These are phyloP conservation scores for Macroglossus sobrinus DNA, from an alignment of 2,113 vertebrate species.

Conservation along the genomic window DNA sequence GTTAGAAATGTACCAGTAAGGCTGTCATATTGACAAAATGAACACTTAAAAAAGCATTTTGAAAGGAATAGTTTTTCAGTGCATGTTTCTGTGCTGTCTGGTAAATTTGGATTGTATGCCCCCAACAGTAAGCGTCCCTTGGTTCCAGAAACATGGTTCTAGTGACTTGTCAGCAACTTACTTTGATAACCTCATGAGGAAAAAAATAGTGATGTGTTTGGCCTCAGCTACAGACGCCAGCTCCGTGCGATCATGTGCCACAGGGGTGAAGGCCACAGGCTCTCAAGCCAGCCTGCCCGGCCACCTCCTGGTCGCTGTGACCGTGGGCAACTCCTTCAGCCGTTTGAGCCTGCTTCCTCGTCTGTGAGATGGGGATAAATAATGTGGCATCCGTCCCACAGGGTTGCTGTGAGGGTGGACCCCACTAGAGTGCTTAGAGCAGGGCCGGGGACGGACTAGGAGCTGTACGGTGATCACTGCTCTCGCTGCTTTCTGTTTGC, in stretches of 20 bases:
- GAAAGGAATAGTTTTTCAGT: not conserved
- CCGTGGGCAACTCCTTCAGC: not conserved
- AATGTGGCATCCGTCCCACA: not conserved
- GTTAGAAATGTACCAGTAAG: not conserved
- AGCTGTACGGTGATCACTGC: accelerated
- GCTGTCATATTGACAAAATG: not conserved
- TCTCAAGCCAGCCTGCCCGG: no score
- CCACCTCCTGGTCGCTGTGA: not conserved
- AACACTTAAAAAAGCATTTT: not conserved
- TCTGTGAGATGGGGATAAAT: not conserved
- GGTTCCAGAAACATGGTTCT: not conserved
- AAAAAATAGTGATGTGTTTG: not conserved
- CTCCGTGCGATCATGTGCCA: accelerated
- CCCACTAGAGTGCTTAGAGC: not conserved
- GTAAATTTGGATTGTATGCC: not conserved
- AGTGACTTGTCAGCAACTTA: not conserved
- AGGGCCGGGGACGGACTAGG: accelerated
- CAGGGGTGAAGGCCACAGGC: not conserved
- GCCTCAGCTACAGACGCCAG: not conserved
- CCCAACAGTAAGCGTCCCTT: accelerated
- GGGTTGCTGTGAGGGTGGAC: not conserved
- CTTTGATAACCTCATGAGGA: not conserved
- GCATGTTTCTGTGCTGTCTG: not conserved
- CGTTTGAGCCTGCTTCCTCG: not conserved
- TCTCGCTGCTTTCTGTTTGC: not conserved